Base-by-base conservation (phyloP, 1,140 invertebrate genomes). In the Drosophila elegans region DNA sequence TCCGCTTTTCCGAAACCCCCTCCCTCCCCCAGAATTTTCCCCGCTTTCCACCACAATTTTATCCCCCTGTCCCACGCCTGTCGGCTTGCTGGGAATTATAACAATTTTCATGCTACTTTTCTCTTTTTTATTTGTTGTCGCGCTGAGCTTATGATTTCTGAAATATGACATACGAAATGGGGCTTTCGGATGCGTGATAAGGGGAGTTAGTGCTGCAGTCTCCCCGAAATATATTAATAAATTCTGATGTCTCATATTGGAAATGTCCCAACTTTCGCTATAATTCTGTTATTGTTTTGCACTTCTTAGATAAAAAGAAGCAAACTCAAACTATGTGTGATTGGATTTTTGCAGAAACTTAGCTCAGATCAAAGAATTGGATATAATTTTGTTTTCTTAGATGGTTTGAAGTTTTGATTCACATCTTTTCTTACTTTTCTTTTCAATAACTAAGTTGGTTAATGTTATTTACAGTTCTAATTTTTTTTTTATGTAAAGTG, bases 131-230 rank as follows among this genome's bases (percentile, higher is more conserved):
- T 85, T 84, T 90, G 77, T 81, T 90, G 82, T 90, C 80, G 85
- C 80, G 85, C 48, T 56, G 60, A 89, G 85, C 85, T 89, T 89
- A 89, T 89, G 85, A 89, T 89, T 89, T 90, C 85, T 89, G 85
- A 89, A 85, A 89, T 89, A 89, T 79, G 85, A 89, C 85, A 73
- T 53, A 41, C 67, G 74, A 78, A 78, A 41, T 57, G 38, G 49
- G 63, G 49, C 51, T 48, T 25, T 54, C n/a, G 51, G 46, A 36
- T 38, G 39, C 59, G 59, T 78, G 64, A 38, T 62, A 42, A 21
- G 13, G 46, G 51, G 63, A 82, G 82, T 72, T 79, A 64, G 55
- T 64, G 76, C 54, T 74, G 59, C 76, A 62, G 77, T 66, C 52
- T 72, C 11, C 45, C 36, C 61, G 44, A 86, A 86, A 86, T 85